Base-by-base conservation (phyloP, 2,113 vertebrate species). In the Sorex fumeus region DNA sequence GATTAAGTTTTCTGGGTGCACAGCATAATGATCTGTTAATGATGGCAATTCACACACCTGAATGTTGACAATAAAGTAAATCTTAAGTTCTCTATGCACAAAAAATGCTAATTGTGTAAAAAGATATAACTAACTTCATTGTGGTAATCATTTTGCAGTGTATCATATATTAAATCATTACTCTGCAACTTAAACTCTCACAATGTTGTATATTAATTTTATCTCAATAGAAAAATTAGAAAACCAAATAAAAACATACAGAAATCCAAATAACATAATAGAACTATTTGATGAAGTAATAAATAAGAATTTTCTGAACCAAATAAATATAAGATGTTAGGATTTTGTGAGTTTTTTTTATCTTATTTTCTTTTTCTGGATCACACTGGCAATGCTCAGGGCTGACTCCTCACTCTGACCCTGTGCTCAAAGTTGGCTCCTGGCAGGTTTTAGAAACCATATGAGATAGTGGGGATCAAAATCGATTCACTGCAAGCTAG, bases 271-370 rank as follows among this genome's bases (percentile, higher is more conserved):
- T 12, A 11, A 57, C 79, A 28, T 23, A 64, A 77, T 64, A 13
- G 3, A 84, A 91, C 72, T 80, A 70, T 64, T 57, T 81, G 28
- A 90, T 10, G 19, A 81, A 18, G 72, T 60, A 72, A 25, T 76
- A 66, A 94, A 78, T 1, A 70, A 91, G 12, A 84, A 82, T 28
- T 84, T 93, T 87, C 36, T 87, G 32, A 67, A 80, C 36, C 72
- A 80, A 88, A 67, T 6, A 83, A 62, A 66, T 30, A 67, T 60
- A 43, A 90, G 2, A 62, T 28, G n/a, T 89, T 91, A 88, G 28
- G n/a, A 66, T 40, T 4, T 40, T 40, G 40, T 40, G 40, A 4
- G 3, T 40, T 40, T 40, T 7, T 40, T 40, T 40, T 40, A 7
- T 60, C 19, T 60, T 60, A 60, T 18, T 60, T 60, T 18, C 2